Evolutionary conservation across 2,113 vertebrate species (phyloP).

Genomic region (Cisticola juncidis): DNA sequence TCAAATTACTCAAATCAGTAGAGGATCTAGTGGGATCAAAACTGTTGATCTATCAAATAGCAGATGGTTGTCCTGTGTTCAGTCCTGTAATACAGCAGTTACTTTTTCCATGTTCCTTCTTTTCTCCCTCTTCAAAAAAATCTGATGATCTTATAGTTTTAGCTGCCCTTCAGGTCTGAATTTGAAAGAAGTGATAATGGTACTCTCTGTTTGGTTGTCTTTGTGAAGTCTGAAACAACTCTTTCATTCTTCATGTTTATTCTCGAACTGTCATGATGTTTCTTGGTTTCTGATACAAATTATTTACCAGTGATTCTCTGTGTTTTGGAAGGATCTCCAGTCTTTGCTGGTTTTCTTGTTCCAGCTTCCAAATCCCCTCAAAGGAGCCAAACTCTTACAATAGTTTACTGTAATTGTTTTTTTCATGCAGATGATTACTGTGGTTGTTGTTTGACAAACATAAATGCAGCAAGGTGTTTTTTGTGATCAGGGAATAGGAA

Average conservation of each 20-base stretch:
- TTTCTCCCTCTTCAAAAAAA: constrained; percentile 4
- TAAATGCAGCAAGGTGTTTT: background rate
- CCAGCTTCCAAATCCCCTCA: background rate
- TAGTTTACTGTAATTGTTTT: background rate
- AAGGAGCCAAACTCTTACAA: background rate
- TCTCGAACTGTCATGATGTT: background rate
- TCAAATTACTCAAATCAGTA: background rate
- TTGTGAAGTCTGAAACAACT: background rate
- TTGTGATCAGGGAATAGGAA: background rate
- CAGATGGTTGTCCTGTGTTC: background rate
- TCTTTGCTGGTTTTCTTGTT: background rate
- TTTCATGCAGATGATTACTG: background rate
- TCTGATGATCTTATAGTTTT: background rate
- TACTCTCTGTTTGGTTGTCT: background rate
- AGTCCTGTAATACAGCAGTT: constrained; percentile 1
- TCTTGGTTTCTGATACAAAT: background rate
- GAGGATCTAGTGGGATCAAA: background rate
- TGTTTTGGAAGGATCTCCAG: background rate
- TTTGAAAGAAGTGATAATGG: background rate
- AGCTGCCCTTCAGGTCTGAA: background rate
- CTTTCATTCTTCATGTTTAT: background rate
- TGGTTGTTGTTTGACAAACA: background rate
- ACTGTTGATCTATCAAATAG: background rate
- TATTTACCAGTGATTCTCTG: background rate
- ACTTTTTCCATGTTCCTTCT: constrained; percentile 5